phyloP scores from a whole-genome alignment of 2,797 vertebrate species.

The Cossypha polioptera region DNA sequence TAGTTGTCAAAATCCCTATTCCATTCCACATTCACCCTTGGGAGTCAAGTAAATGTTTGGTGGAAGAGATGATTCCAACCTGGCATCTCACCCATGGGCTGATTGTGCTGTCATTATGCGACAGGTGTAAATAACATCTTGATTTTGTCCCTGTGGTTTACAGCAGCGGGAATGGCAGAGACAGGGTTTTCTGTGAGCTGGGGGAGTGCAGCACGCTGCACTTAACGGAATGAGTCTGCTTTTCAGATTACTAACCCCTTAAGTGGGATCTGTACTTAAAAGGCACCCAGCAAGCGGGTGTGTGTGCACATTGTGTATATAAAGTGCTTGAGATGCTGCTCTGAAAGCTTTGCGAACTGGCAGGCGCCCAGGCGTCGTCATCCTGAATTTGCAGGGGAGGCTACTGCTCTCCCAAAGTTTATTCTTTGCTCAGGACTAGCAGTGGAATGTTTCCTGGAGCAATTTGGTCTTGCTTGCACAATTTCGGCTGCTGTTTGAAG shows the following conservation, averaged over 20 bases:
- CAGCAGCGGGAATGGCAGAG: not conserved
- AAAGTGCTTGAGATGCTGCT: constrained; percentile 56
- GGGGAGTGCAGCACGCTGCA: not conserved
- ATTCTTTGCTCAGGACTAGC: not conserved
- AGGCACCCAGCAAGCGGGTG: constrained; percentile 47
- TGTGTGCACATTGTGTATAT: constrained; percentile 25
- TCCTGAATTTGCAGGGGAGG: not conserved
- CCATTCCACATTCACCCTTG: not conserved
- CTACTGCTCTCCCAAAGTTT: constrained; percentile 7
- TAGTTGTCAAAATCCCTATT: not conserved
- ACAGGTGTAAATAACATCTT: constrained; percentile 24
- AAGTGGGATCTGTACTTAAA: constrained; percentile 62
- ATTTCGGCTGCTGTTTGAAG: not conserved
- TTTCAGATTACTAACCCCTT: constrained; percentile 38
- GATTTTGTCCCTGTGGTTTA: not conserved
- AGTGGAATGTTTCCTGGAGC: not conserved
- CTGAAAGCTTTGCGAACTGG: constrained; percentile 56
- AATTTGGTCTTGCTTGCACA: not conserved
- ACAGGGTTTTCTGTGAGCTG: not conserved
- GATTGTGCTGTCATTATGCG: not conserved
- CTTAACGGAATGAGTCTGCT: constrained; percentile 24
- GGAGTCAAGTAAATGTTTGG: not conserved
- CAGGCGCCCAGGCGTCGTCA: not conserved
- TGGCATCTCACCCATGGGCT: not conserved
- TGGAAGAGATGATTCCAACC: not conserved